phyloP scores from a whole-genome alignment of 2,113 vertebrate genomes.

The Pipa parva region DNA sequence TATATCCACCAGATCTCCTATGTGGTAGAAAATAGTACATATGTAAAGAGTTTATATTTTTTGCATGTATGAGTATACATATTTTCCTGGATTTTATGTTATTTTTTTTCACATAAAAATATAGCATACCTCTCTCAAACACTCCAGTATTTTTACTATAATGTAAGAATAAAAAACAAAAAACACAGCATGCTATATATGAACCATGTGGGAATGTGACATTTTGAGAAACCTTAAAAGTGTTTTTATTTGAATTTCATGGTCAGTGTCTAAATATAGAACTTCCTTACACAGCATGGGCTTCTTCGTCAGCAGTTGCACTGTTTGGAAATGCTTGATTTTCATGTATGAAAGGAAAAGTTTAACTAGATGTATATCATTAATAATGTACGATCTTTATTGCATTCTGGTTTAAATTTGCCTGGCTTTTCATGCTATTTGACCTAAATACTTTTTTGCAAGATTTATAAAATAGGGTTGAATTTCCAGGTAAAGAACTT shows the following conservation, averaged over 20 bases:
- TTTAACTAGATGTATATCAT: slow-evolving; percentile 4
- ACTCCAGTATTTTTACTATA: not conserved
- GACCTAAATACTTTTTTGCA: too few species aligned
- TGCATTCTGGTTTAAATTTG: slow-evolving; percentile 10
- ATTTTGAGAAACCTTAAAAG: slow-evolving; percentile 13
- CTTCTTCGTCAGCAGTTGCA: slow-evolving; percentile 12
- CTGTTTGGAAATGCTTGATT: slow-evolving; percentile 24
- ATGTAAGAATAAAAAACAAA: not conserved
- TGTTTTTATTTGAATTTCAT: slow-evolving; percentile 32
- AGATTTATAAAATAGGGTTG: too few species aligned
- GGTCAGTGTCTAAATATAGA: slow-evolving; percentile 17
- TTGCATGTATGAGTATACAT: too few species aligned
- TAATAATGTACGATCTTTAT: slow-evolving; percentile 15
- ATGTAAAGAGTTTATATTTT: too few species aligned
- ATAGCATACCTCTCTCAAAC: too few species aligned
- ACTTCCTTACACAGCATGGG: not conserved
- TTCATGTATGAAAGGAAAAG: slow-evolving; percentile 29
- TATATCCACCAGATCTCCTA: not conserved
- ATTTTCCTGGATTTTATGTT: too few species aligned
- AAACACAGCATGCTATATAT: slow-evolving; percentile 7
- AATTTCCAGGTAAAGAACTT: too few species aligned
- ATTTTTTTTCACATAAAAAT: too few species aligned
- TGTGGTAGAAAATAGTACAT: too few species aligned
- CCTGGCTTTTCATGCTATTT: slow-evolving; percentile 10
- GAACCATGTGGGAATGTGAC: slow-evolving; percentile 14